Evolutionary conservation across 2,113 vertebrate genomes (phyloP), one percentile per base, ranked within the genome.

Genomic region (Serinus canaria): DNA sequence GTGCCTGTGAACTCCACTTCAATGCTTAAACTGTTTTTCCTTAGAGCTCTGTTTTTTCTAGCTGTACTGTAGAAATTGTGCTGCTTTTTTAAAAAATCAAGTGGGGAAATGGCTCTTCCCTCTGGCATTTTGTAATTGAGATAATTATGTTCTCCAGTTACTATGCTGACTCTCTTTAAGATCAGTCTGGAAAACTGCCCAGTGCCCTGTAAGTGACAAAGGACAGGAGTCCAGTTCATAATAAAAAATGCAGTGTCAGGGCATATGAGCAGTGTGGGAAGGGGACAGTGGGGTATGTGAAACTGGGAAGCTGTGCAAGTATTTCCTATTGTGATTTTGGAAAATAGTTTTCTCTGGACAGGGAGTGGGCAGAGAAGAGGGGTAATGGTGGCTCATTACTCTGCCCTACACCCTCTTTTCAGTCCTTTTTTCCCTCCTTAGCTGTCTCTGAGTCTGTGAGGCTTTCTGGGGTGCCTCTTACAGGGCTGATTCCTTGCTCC

Each of bases 181-280:
- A 87, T 90, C 60, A 81, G 41, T 77, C 86, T 92, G 93, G 88
- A 89, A 94, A 62, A 64, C 53, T 90, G 80, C 86, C 83, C 86
- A 72, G 49, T 90, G 76, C 30, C 80, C 72, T 89, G 27, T 81
- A 67, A 90, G 90, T 86, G 52, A 6, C 73, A 90, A 90, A 89
- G 86, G 64, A 39, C 82, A 67, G 56, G 64, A 92, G 90, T 94
- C 86, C 44, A 84, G 72, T 60, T 76, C 0, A 0, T 83, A 85
- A 31, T 75, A 64, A 90, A 92, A 90, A 47, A 28, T 72, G 83
- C 76, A 25, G 24, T 35, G 76, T 92, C 56, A 90, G 86, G 55
- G 43, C 37, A 19, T 7, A 11, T 37, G 75, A 81, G 47, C 43
- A 27, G 63, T 53, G 37, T 67, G 63, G 35, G 63, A 62, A 73